Evolutionary conservation across 1,140 invertebrate species (phyloP), one percentile per base, ranked within the genome.

Genomic region (Meloidogyne exigua): DNA sequence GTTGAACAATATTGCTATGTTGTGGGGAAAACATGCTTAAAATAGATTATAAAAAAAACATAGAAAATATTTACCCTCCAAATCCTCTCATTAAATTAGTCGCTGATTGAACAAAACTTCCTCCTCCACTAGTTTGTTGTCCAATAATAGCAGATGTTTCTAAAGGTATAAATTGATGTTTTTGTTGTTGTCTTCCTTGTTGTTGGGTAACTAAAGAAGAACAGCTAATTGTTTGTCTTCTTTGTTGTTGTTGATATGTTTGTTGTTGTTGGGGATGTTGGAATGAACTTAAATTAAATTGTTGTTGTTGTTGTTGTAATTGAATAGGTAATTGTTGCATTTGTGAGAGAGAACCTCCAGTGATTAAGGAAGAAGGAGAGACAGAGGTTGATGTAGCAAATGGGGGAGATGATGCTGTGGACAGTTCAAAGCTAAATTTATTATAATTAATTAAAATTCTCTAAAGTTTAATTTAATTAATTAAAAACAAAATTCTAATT

Each of bases 61-160:
- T n/a, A n/a, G 5, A 49, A 49, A 49, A 18, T 18, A 49, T 0
- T 9, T 57, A 57, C 49, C 49, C 49, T 7, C n/a, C 63, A 49
- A 76, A 76, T 26, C 75, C 70, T 49, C 72, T 62, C 75, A 76
- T 76, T 21, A 76, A 44, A 65, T 65, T 76, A 0, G 75, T 49
- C 7, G 75, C 75, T 36, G 75, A 76, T 15, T 42, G 62, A 62
- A 42, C 68, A 64, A 69, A 70, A 28, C 32, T 69, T 21, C 57
- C 26, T 2, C 57, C 26, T 4, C 64, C 18, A 15, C 36, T 25
- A 3, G 28, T 42, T 36, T 21, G 69, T 23, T 18, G 26, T 28
- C 71, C 32, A 36, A 28, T 32, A 66, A 49, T 44, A 68, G 28
- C 23, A 36, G 42, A 28, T 57, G 75, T 26, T 76, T 39, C 44